Percentiles rank a stretch among this genome's conserved stretches.
phyloP scores from a whole-genome alignment of 2,797 vertebrate species.

The Loris lydekkerianus region DNA sequence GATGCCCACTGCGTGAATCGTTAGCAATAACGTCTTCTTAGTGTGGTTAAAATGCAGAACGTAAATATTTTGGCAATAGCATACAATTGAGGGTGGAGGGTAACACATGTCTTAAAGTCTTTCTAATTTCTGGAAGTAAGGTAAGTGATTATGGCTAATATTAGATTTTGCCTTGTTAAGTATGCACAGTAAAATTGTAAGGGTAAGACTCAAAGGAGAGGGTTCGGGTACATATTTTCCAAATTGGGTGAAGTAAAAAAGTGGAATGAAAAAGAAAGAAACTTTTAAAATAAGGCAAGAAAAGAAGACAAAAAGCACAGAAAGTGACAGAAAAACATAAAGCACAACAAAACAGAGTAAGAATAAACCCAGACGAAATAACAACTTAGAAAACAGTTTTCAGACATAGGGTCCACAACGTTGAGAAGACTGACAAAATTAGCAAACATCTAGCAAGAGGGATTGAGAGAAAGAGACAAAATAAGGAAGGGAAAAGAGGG shows the following conservation, averaged over 20 bases:
- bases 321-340: background rate
- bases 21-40: background rate
- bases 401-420: background rate
- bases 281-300: slow-evolving; percentile 30
- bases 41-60: background rate
- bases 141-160: background rate
- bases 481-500: background rate
- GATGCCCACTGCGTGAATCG: background rate
- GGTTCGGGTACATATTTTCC: background rate
- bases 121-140: slow-evolving; percentile 2
- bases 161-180: background rate
- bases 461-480: background rate
- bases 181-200: background rate
- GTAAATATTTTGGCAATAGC: background rate
- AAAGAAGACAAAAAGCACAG: background rate
- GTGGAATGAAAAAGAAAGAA: background rate
- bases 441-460: slow-evolving; percentile 6
- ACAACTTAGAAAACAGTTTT: slow-evolving; percentile 2
- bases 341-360: background rate
- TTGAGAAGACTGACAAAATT: background rate
- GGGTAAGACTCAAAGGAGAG: slow-evolving; percentile 3
- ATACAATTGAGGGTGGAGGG: background rate
- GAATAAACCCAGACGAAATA: background rate
- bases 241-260: slow-evolving; percentile 26
- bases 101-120: background rate